Evolutionary conservation across 1,140 invertebrate genomes (phyloP).

Genomic region (Drosophila obscura): DNA sequence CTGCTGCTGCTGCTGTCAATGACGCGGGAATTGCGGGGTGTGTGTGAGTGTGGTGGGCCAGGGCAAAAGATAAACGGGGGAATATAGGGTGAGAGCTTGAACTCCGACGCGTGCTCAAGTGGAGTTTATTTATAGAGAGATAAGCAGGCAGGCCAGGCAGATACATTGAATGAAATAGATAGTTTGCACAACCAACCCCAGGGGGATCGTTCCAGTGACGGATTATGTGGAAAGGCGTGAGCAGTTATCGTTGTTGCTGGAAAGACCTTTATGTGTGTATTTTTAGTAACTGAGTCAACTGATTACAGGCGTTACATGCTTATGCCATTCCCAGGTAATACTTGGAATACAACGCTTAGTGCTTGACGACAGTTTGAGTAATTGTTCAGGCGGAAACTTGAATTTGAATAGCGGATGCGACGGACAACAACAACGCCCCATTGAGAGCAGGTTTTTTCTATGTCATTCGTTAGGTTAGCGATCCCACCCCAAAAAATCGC

Average conservation of each 20-base stretch:
- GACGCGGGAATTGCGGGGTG: conserved; percentile 9
- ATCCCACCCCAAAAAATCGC: conserved; percentile 17
- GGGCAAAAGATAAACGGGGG: too few relatives aligned
- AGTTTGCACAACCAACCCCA: not conserved
- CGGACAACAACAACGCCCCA: conserved; percentile 31
- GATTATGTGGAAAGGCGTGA: too few relatives aligned
- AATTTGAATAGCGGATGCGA: conserved; percentile 47
- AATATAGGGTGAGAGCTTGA: conserved; percentile 6
- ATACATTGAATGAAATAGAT: conserved; percentile 7
- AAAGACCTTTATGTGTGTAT: conserved; percentile 3
- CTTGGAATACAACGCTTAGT: conserved; percentile 39
- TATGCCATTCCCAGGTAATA: conserved; percentile 6
- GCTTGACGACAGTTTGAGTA: conserved; percentile 37
- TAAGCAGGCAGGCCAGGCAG: conserved; percentile 7
- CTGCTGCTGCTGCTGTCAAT: conserved; percentile 10
- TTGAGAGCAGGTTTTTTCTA: conserved; percentile 31
- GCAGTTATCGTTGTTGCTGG: not conserved
- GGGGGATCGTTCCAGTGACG: too few relatives aligned
- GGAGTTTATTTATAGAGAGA: conserved; percentile 32
- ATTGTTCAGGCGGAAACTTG: conserved; percentile 67
- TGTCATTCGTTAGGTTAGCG: not conserved
- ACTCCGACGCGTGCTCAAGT: conserved; percentile 62
- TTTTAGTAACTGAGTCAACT: conserved; percentile 50
- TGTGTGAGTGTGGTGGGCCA: not conserved
- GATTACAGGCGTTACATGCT: conserved; percentile 10